phyloP scores from a whole-genome alignment of 2,113 vertebrate species.

The Craseonycteris thonglongyai region DNA sequence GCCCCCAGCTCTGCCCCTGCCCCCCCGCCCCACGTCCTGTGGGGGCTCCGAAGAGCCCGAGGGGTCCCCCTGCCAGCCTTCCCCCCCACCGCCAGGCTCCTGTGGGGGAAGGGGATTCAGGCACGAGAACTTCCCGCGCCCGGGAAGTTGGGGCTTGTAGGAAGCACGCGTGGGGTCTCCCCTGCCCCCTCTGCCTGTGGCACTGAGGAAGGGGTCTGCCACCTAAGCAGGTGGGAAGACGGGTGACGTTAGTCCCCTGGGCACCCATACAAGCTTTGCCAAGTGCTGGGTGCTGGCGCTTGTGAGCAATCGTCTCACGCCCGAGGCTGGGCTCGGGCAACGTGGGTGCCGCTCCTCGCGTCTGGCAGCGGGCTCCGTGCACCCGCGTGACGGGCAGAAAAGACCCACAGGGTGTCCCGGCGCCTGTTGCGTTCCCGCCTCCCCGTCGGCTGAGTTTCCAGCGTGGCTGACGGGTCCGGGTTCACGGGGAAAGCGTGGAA shows the following conservation, averaged over 20 bases:
- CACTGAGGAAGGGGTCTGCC: fast-evolving
- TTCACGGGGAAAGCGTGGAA: background rate
- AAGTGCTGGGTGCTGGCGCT: background rate
- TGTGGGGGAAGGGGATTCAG: background rate
- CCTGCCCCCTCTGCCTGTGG: too few relatives aligned
- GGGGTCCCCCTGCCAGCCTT: too few relatives aligned
- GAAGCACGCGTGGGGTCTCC: fast-evolving
- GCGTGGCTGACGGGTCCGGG: background rate
- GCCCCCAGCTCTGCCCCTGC: fast-evolving
- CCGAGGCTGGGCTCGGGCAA: background rate
- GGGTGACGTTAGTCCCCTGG: background rate
- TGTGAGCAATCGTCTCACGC: fast-evolving
- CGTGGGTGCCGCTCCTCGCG: fast-evolving
- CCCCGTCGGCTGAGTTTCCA: background rate
- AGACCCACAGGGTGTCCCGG: background rate
- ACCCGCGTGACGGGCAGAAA: fast-evolving
- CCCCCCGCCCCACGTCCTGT: fast-evolving
- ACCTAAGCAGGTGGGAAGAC: background rate
- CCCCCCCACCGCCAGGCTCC: background rate
- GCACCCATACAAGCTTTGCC: background rate
- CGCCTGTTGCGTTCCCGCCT: background rate
- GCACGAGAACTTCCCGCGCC: background rate
- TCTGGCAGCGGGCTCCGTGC: too few relatives aligned
- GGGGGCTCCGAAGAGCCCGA: too few relatives aligned
- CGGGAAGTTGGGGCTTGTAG: background rate